Percentiles rank a stretch among this genome's conserved stretches.
These are phyloP conservation scores for Pseudorhombus dupliciocellatus DNA, from an alignment of 2,113 vertebrate genomes.

Conservation along the genomic window DNA sequence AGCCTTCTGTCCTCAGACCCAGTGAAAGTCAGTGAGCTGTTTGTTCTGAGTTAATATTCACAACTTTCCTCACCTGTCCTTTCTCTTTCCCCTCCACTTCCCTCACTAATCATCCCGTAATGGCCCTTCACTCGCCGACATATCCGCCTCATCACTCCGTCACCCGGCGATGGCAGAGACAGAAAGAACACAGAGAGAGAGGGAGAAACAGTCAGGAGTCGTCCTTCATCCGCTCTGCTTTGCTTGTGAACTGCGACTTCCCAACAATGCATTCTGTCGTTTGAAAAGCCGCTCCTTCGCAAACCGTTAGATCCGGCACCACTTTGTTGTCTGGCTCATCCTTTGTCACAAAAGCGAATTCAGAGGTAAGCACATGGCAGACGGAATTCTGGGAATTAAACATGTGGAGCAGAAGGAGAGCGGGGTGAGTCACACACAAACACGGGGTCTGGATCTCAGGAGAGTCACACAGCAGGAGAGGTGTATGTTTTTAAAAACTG, in stretches of 20 bases:
- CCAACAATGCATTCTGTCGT: background rate
- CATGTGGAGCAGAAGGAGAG: background rate
- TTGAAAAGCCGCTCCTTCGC: background rate
- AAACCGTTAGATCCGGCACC: background rate
- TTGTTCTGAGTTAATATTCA: constrained; percentile 25
- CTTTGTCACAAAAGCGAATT: constrained; percentile 25
- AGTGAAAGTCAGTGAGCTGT: constrained; percentile 33
- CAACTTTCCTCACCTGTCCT: constrained; percentile 28
- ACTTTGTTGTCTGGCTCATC: background rate
- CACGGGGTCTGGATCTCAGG: no score
- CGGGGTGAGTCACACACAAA: background rate
- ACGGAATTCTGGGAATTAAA: constrained; percentile 23
- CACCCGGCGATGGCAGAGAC: constrained; percentile 21
- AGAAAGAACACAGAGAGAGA: background rate
- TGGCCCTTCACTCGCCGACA: constrained; percentile 34
- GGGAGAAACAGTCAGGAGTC: background rate
- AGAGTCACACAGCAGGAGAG: no score
- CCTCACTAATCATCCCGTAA: constrained; percentile 32
- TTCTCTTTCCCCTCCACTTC: constrained; percentile 26
- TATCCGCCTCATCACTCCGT: constrained; percentile 26
- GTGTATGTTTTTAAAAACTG: no score
- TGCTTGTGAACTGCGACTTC: constrained; percentile 4
- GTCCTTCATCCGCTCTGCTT: background rate
- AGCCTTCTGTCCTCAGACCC: background rate
- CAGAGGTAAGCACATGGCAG: constrained; percentile 13